A percentile compares a stretch with the other conserved stretches of the same genome.
phyloP scores from a whole-genome alignment of 2,888 invertebrate genomes.

The Noctua comes region DNA sequence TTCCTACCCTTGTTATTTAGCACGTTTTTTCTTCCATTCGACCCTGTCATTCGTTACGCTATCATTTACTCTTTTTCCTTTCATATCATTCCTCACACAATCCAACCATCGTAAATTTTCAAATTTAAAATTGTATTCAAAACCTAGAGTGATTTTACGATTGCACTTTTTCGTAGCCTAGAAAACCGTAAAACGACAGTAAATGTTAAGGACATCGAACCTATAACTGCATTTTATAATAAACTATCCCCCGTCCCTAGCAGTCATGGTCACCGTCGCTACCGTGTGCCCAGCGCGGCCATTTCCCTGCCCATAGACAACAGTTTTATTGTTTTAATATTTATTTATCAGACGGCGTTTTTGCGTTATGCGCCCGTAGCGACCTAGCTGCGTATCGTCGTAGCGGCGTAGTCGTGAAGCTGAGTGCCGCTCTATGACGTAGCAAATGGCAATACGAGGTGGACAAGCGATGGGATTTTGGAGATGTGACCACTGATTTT shows the following conservation, averaged over 20 bases:
- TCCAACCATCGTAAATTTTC: neutral
- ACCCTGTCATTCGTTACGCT: no score
- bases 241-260: neutral
- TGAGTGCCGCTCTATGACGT: constrained; percentile 74
- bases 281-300: constrained; percentile 85
- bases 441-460: constrained; percentile 77
- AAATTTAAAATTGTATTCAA: neutral
- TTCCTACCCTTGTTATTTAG: neutral
- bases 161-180: neutral
- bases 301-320: constrained; percentile 89
- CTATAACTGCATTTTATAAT: neutral
- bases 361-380: constrained; percentile 76
- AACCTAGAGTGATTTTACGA: neutral
- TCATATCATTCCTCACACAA: no score
- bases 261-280: constrained; percentile 74
- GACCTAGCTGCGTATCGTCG: constrained; percentile 48
- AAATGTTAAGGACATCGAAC: neutral
- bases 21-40: neutral
- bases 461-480: constrained; percentile 37
- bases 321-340: constrained; percentile 90
- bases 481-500: constrained; percentile 24
- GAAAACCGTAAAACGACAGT: neutral
- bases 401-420: constrained; percentile 44
- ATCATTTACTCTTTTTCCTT: no score
- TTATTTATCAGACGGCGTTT: constrained; percentile 88